phyloP scores from a whole-genome alignment of 2,113 vertebrate species.

The Periophthalmodon schlosseri region DNA sequence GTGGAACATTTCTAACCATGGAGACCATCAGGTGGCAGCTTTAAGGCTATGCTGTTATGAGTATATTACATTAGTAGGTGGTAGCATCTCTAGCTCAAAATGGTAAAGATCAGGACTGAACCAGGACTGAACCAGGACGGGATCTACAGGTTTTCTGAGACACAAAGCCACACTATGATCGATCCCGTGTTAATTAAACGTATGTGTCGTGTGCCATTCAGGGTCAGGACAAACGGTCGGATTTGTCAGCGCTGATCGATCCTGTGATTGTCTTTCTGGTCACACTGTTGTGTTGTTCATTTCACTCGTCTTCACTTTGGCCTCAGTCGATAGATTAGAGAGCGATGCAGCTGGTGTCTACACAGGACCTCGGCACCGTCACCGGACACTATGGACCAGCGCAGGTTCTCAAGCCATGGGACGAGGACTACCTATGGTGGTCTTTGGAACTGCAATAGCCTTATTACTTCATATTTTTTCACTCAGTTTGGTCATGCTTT shows the following conservation, averaged over 20 bases:
- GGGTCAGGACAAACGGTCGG: neutral
- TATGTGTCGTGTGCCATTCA: neutral
- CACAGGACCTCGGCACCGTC: neutral
- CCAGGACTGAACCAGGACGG: too few species aligned
- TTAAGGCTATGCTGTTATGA: too few species aligned
- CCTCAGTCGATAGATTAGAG: slow-evolving; percentile 20
- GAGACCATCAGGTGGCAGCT: too few species aligned
- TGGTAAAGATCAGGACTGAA: too few species aligned
- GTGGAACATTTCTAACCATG: too few species aligned
- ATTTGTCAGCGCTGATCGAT: slow-evolving; percentile 10
- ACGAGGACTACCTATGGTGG: neutral
- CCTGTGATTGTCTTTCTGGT: slow-evolving; percentile 11
- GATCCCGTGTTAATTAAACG: slow-evolving; percentile 4
- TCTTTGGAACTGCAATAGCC: too few species aligned
- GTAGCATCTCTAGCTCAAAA: too few species aligned
- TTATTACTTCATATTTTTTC: too few species aligned
- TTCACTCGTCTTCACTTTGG: slow-evolving; percentile 12
- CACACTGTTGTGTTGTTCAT: slow-evolving; percentile 22
- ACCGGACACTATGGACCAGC: neutral
- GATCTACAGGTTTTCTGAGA: neutral
- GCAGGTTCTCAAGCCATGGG: neutral
- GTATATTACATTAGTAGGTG: too few species aligned
- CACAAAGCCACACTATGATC: neutral
- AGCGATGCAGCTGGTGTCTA: slow-evolving; percentile 28
- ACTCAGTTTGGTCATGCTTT: neutral